Base-by-base conservation (phyloP, 35 echinoderm and acorn worm genomes). In the Strongylocentrotus purpuratus region DNA sequence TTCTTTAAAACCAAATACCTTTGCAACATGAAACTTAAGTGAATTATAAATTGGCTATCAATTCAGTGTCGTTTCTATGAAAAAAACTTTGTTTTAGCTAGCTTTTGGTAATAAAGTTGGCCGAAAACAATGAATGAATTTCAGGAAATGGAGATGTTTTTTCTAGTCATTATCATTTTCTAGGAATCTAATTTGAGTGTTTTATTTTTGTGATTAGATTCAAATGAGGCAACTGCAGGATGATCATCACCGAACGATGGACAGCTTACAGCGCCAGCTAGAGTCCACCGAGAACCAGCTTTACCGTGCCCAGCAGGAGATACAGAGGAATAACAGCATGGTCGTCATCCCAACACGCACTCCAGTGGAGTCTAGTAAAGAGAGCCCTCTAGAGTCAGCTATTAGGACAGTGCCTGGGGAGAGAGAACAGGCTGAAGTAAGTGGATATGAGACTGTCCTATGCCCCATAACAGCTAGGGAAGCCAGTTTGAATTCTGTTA, bases 401-500 rank as follows among this genome's bases (percentile, higher is more conserved):
- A 94, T 90, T 60, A 95, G 93, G 17, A 95, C 94, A 86, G 95
- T 85, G 22, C 87, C 92, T 59, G 97, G 97, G 33, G 98, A 99
- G 93, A 95, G 98, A 20, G 98, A 99, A 88, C 93, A 96, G 85
- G 98, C 97, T 93, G 98, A 99, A 97, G 98, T 99, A 50, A 91
- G 95, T 88, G 7, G 87, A 71, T 71, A 11, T 50, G 13, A 50
- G 13, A 48, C 47, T 48, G 9, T 5, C 47, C 47, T 9, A 5
- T 48, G 47, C n/a, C n/a, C n/a, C n/a, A n/a, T n/a, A n/a, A n/a
- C n/a, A n/a, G n/a, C n/a, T n/a, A n/a, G n/a, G n/a, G n/a, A n/a
- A n/a, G n/a, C n/a, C n/a, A n/a, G n/a, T n/a, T n/a, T n/a, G n/a
- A n/a, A n/a, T n/a, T n/a, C n/a, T n/a, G n/a, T n/a, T n/a, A n/a